These are phyloP conservation scores for Leptodactylus fallax DNA, from an alignment of 2,797 vertebrate genomes.

Conservation along the genomic window DNA sequence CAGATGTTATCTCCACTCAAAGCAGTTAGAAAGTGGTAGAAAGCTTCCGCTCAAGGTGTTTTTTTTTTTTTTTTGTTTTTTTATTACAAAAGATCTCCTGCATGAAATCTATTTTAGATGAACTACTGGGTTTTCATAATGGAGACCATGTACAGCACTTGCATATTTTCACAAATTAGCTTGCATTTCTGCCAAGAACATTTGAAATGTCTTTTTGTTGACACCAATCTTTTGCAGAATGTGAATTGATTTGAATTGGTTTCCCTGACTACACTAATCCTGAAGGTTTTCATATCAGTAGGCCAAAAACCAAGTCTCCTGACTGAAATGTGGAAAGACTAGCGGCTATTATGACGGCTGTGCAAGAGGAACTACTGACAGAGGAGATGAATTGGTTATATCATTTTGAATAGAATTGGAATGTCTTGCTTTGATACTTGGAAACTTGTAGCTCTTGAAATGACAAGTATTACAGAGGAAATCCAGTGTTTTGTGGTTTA, in stretches of 20 bases:
- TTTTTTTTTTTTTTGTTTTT: slow-evolving; percentile 19
- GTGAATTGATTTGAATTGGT: slow-evolving; percentile 18
- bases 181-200: slow-evolving; percentile 28
- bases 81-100: slow-evolving; percentile 70
- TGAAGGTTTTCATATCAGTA: not conserved
- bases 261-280: not conserved
- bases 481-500: slow-evolving; percentile 48
- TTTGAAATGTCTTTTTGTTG: not conserved
- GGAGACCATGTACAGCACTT: slow-evolving; percentile 44
- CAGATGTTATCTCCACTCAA: slow-evolving; percentile 89
- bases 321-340: not conserved
- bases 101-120: slow-evolving; percentile 77
- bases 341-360: not conserved
- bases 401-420: slow-evolving; percentile 22
- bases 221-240: slow-evolving; percentile 20
- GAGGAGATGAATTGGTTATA: not conserved
- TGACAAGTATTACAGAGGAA: slow-evolving; percentile 56
- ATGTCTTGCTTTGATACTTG: slow-evolving; percentile 11
- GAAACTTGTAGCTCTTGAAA: slow-evolving; percentile 26
- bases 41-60: slow-evolving; percentile 54
- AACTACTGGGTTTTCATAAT: slow-evolving; percentile 72
- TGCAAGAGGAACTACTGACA: not conserved
- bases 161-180: not conserved
- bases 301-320: not conserved
- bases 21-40: slow-evolving; percentile 75